Percentiles rank a stretch among this genome's conserved stretches.
These are phyloP conservation scores for Glaucidium brasilianum DNA, from an alignment of 2,113 vertebrate genomes.

Conservation along the genomic window DNA sequence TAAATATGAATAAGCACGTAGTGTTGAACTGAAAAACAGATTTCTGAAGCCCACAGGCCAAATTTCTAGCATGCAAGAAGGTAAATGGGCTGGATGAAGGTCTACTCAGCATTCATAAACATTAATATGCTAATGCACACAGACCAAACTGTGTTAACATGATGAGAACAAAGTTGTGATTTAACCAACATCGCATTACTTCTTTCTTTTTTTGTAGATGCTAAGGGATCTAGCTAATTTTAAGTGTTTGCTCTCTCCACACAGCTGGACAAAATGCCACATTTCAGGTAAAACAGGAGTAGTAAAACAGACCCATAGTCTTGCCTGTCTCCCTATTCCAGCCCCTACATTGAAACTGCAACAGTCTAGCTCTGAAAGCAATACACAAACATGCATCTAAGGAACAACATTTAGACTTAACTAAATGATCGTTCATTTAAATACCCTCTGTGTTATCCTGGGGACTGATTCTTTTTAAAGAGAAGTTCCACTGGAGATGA, in stretches of 20 bases:
- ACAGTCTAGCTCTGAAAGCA: not conserved
- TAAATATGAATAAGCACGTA: not conserved
- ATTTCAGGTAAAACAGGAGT: not conserved
- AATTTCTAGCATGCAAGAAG: not conserved
- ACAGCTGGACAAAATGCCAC: not conserved
- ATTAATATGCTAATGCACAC: not conserved
- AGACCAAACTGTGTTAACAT: not conserved
- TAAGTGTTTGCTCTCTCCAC: not conserved
- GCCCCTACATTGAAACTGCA: not conserved
- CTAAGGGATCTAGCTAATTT: not conserved
- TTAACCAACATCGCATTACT: not conserved
- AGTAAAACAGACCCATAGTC: not conserved
- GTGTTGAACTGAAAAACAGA: not conserved
- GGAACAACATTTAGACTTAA: not conserved
- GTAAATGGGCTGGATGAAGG: not conserved
- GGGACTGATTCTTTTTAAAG: not conserved
- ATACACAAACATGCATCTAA: not conserved
- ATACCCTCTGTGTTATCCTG: not conserved
- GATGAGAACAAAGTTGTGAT: not conserved
- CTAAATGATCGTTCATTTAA: not conserved
- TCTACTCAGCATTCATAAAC: not conserved
- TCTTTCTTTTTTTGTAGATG: not conserved
- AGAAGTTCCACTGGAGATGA: not conserved
- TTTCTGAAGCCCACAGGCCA: not conserved
- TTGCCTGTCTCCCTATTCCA: not conserved